phyloP scores from a whole-genome alignment of 2,797 vertebrate species.

The Typhlichthys subterraneus region DNA sequence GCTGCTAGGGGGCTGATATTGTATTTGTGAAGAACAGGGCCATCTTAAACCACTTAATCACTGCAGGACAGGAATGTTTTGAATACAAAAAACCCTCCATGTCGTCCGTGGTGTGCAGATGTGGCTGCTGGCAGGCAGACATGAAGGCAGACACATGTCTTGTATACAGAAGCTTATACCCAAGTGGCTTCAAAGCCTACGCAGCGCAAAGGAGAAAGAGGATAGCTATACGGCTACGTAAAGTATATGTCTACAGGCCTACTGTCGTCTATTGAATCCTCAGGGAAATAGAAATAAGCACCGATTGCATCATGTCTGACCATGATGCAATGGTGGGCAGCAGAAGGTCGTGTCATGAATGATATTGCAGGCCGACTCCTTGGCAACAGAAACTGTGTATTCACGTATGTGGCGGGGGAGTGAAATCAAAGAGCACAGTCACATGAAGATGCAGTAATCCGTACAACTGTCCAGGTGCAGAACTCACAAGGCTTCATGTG shows the following conservation, averaged over 20 bases:
- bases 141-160: not conserved
- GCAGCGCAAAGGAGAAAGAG: no score
- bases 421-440: not conserved
- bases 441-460: not conserved
- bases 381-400: not conserved
- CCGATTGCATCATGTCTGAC: not conserved
- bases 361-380: not conserved
- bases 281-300: no score
- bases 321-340: not conserved
- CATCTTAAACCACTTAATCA: slow-evolving; percentile 13
- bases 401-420: not conserved
- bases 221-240: no score
- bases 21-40: not conserved
- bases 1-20: not conserved
- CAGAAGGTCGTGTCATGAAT: not conserved
- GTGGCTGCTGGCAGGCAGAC: slow-evolving; percentile 1
- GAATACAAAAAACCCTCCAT: slow-evolving; percentile 7
- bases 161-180: not conserved
- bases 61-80: slow-evolving; percentile 18
- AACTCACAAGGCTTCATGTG: slow-evolving; percentile 13
- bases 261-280: no score
- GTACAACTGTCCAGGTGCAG: slow-evolving; percentile 21
- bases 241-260: no score
- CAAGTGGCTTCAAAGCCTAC: no score
- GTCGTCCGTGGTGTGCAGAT: slow-evolving; percentile 9